Percentiles rank a stretch among this genome's conserved stretches.
Evolutionary conservation across 2,888 invertebrate species (phyloP).

Genomic region (Acholoe squamosa): DNA sequence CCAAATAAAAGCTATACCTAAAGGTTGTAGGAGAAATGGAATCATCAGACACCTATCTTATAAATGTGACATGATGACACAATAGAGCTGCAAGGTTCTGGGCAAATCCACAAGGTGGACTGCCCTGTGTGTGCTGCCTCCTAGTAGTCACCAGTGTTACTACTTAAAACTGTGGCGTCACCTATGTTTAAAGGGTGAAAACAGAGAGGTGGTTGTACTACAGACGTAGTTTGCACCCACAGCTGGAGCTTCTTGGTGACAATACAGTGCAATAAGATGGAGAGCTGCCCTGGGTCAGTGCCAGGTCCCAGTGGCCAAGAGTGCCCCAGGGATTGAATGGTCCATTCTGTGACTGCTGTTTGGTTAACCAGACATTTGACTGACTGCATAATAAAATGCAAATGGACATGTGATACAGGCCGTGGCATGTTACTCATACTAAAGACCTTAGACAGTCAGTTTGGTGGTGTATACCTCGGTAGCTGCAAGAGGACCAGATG

Average conservation of each 20-base stretch:
- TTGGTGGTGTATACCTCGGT: no score
- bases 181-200: not conserved
- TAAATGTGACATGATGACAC: not conserved
- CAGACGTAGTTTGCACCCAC: not conserved
- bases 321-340: not conserved
- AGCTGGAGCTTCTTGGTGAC: not conserved
- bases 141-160: not conserved
- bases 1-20: not conserved
- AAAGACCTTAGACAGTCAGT: not conserved
- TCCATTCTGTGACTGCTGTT: not conserved
- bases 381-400: slow-evolving; percentile 27
- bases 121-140: not conserved
- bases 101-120: not conserved
- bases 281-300: not conserved
- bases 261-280: not conserved
- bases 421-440: not conserved
- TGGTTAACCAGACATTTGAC: slow-evolving; percentile 4
- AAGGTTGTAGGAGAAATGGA: not conserved
- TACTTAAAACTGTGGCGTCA: not conserved
- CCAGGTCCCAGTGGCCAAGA: not conserved
- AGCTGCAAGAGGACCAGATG: no score
- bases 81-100: not conserved
- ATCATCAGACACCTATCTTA: not conserved
- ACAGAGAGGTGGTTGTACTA: not conserved
- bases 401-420: not conserved